A percentile compares a stretch with the other conserved stretches of the same genome.
Evolutionary conservation across 2,888 invertebrate genomes (phyloP).

Genomic region (Plagodis dolabraria): DNA sequence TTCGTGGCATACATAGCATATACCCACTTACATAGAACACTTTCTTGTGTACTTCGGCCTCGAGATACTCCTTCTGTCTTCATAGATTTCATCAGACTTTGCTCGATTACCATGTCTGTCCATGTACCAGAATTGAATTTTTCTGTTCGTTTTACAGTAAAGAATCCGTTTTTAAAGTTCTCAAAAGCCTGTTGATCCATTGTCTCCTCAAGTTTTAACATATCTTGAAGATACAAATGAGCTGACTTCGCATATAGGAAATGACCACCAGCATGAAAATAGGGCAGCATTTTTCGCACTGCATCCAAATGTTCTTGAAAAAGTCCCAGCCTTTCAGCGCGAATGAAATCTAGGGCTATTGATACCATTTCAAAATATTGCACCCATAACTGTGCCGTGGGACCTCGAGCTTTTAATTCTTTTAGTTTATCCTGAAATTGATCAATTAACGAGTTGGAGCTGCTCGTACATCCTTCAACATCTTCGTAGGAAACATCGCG

Average conservation of each 20-base stretch:
- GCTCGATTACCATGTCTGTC: conserved; percentile 57
- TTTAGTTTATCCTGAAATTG: neutral
- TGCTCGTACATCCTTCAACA: neutral
- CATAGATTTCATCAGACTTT: conserved; percentile 52
- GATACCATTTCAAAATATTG: conserved; percentile 54
- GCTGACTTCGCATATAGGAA: conserved; percentile 49
- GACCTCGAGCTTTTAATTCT: conserved; percentile 31
- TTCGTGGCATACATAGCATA: conserved; percentile 22
- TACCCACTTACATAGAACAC: conserved; percentile 52
- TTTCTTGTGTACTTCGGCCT: conserved; percentile 58
- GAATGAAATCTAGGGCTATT: conserved; percentile 44
- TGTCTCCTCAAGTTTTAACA: conserved; percentile 41
- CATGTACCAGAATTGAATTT: conserved; percentile 60
- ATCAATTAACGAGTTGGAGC: neutral
- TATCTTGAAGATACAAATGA: conserved; percentile 46
- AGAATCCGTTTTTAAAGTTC: neutral
- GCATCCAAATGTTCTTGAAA: conserved; percentile 45
- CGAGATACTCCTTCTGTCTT: conserved; percentile 59
- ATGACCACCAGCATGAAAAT: conserved; percentile 54
- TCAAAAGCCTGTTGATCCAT: conserved; percentile 24
- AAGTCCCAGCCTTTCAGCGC: conserved; percentile 43
- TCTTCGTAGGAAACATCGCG: neutral
- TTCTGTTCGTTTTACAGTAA: conserved; percentile 48
- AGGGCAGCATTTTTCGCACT: conserved; percentile 51
- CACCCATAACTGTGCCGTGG: conserved; percentile 51